phyloP scores from a whole-genome alignment of 2,113 vertebrate species.

The Mirza zaza region DNA sequence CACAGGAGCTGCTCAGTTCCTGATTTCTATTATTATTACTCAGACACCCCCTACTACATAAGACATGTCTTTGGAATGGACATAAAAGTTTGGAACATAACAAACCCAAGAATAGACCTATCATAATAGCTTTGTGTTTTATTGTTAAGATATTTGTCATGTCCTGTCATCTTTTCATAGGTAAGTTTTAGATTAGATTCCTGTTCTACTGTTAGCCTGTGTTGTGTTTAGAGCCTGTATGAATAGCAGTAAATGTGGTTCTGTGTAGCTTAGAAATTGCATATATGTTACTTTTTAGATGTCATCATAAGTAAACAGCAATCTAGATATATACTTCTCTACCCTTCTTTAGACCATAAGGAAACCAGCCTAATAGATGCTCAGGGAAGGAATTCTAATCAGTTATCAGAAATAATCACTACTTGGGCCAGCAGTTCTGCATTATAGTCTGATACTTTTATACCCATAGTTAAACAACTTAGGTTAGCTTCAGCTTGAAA shows the following conservation, averaged over 20 bases:
- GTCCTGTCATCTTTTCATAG: constrained; percentile 74
- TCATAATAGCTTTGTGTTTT: constrained; percentile 62
- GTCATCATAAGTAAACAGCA: neutral
- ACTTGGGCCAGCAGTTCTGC: neutral
- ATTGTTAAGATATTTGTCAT: constrained; percentile 71
- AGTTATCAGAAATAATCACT: neutral
- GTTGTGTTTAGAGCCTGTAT: constrained; percentile 41
- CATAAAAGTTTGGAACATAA: constrained; percentile 33
- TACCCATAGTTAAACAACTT: neutral
- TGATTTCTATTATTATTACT: neutral
- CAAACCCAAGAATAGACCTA: constrained; percentile 3
- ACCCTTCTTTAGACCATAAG: neutral
- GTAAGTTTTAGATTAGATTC: constrained; percentile 70
- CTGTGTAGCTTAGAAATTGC: constrained; percentile 8
- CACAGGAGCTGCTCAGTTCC: constrained; percentile 8
- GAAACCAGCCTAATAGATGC: constrained; percentile 6
- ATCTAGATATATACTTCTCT: neutral
- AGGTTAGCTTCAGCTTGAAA: constrained; percentile 6
- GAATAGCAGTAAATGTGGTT: constrained; percentile 9
- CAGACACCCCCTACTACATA: neutral
- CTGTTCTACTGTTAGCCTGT: constrained; percentile 57
- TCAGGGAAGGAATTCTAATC: constrained; percentile 29
- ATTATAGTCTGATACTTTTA: neutral
- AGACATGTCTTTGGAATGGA: constrained; percentile 37
- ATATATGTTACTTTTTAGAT: constrained; percentile 41